Evolutionary conservation across 2,888 invertebrate genomes (phyloP), one percentile per base, ranked within the genome.

Genomic region (Philhelius pedissequus): DNA sequence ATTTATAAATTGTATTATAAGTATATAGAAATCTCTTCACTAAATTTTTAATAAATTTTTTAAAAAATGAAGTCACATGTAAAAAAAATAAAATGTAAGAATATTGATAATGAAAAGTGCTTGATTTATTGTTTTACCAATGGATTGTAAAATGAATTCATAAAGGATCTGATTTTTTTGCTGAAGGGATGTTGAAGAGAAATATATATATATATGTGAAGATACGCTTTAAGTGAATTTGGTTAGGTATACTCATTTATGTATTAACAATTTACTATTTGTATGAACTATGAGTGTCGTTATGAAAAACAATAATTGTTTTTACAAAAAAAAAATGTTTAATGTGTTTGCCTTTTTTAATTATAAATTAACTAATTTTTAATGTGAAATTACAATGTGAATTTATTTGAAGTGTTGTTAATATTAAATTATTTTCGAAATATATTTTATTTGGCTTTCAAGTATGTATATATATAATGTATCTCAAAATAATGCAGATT

Each of bases 151-250:
- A 30, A 11, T 0, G 18, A 58, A 20, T 50, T 75, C 58, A 66
- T 54, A 27, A 40, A 32, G 70, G 35, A 35, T 54, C 52, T 35
- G 66, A 60, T 76, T 64, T 22, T 22, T 64, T 64, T 48, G 48
- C 48, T 62, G 62, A 48, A 43, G 45, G 58, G 38, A 43, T 66
- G 58, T 50, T 62, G 50, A 52, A 30, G 13, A 6, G n/a, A 43
- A 35, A 22, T 48, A 38, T 27, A 64, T 54, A 70, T 68, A 38
- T n/a, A 7, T 64, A 70, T 71, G 75, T 80, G 80, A 84, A 78
- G 70, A 84, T 71, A 84, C 80, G 84, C 84, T 84, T 84, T 80
- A 84, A 80, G 80, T 84, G 71, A 80, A 70, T 54, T 40, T 18
- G 13, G 70, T 48, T 60, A 32, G n/a, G 13, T 32, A n/a, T n/a